Evolutionary conservation across 2,888 invertebrate genomes (phyloP).

Genomic region (Drosophila multiciliata): DNA sequence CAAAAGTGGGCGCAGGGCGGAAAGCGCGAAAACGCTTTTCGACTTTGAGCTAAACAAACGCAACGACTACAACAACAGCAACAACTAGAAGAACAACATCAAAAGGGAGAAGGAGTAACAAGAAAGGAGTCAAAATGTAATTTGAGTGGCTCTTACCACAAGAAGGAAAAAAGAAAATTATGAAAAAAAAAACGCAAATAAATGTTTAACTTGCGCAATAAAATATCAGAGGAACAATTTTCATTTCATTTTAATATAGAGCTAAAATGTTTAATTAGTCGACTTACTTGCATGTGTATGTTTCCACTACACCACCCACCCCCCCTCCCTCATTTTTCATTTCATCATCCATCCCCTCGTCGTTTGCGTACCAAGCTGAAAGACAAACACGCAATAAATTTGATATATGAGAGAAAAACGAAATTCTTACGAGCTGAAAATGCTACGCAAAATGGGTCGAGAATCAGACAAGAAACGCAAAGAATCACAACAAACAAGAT

Average conservation of each 20-base stretch:
- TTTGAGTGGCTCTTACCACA: constrained; percentile 29
- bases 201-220: constrained; percentile 52
- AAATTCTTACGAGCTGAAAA: constrained; percentile 42
- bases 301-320: neutral
- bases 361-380: constrained; percentile 48
- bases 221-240: constrained; percentile 46
- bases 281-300: constrained; percentile 32
- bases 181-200: constrained; percentile 8
- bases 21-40: constrained; percentile 23
- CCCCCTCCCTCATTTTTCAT: neutral
- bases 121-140: constrained; percentile 45
- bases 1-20: constrained; percentile 13
- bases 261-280: constrained; percentile 73
- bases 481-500: constrained; percentile 3
- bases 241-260: constrained; percentile 36
- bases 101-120: neutral
- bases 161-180: constrained; percentile 17
- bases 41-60: constrained; percentile 54
- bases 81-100: constrained; percentile 4
- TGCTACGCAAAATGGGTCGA: constrained; percentile 22
- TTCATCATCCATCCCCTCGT: neutral
- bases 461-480: neutral
- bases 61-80: constrained; percentile 4
- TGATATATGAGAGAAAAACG: constrained; percentile 45
- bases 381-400: constrained; percentile 63